Conservation (phyloP, 2,888 invertebrate species). For the Callosobruchus maculatus region DNA sequence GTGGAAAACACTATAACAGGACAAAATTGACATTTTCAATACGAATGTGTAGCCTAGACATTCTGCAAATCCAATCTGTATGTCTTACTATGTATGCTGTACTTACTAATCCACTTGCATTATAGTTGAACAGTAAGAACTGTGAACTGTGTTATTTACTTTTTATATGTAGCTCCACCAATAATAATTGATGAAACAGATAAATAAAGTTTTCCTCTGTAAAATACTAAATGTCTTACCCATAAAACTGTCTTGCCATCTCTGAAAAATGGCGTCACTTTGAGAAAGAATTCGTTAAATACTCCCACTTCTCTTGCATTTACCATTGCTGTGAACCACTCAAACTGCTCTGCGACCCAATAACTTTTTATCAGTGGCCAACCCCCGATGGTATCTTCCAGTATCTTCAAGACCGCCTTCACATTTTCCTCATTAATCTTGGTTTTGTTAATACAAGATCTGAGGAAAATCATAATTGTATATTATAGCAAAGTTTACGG, state of each 20-base stretch:
- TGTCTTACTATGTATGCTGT: too few relatives aligned
- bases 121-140: too few relatives aligned
- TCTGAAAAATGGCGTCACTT: not conserved
- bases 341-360: slow-evolving; percentile 29
- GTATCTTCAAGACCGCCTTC: slow-evolving; percentile 22
- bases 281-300: slow-evolving; percentile 26
- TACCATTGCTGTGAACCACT: slow-evolving; percentile 32
- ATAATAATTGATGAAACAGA: too few relatives aligned
- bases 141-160: too few relatives aligned
- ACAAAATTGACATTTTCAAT: too few relatives aligned
- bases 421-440: slow-evolving; percentile 23
- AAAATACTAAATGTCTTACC: not conserved
- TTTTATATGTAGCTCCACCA: too few relatives aligned
- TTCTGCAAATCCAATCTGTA: too few relatives aligned
- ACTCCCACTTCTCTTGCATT: slow-evolving; percentile 31
- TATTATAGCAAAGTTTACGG: slow-evolving; percentile 1
- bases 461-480: slow-evolving; percentile 4
- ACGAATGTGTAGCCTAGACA: too few relatives aligned
- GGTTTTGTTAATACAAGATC: slow-evolving; percentile 21
- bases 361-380: slow-evolving; percentile 35
- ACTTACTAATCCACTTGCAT: too few relatives aligned
- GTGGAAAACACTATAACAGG: too few relatives aligned
- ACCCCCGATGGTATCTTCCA: slow-evolving; percentile 32
- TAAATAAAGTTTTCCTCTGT: too few relatives aligned
- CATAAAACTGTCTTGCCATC: not conserved